Conservation (phyloP, 2,113 vertebrate genomes). For the Desmodus rotundus region DNA sequence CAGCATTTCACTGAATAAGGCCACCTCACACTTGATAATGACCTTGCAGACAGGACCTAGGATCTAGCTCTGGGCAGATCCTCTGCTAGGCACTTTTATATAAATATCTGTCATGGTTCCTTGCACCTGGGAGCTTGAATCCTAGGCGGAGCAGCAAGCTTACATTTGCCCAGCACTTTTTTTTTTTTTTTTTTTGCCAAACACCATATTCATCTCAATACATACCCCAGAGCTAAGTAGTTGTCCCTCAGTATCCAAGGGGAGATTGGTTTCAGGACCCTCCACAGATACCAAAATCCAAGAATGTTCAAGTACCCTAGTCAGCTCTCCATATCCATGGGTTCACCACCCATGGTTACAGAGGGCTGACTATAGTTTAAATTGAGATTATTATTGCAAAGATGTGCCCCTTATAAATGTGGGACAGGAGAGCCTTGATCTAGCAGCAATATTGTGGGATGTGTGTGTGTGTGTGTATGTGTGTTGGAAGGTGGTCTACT, state of each 20-base stretch:
- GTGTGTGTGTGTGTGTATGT: neutral
- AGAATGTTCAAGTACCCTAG: neutral
- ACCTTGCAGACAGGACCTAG: neutral
- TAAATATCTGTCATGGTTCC: neutral
- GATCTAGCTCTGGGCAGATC: neutral
- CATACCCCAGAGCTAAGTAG: neutral
- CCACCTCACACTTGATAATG: neutral
- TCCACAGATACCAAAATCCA: neutral
- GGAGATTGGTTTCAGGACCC: neutral
- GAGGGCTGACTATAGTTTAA: neutral
- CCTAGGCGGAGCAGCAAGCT: neutral
- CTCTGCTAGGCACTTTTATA: neutral
- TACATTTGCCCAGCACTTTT: neutral
- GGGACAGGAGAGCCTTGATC: neutral
- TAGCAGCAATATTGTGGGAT: neutral
- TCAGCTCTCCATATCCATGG: neutral
- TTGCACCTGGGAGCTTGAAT: neutral
- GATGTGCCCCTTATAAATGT: neutral
- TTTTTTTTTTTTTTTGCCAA: conserved; percentile 25
- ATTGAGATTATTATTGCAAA: neutral
- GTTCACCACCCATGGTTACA: neutral
- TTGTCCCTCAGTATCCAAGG: neutral
- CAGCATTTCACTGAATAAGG: conserved; percentile 23
- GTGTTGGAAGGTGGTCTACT: neutral
- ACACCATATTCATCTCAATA: neutral